Percentiles rank a stretch among this genome's conserved stretches.
Conservation (phyloP, 2,888 invertebrate genomes). For the Xestia rhomboidea region DNA sequence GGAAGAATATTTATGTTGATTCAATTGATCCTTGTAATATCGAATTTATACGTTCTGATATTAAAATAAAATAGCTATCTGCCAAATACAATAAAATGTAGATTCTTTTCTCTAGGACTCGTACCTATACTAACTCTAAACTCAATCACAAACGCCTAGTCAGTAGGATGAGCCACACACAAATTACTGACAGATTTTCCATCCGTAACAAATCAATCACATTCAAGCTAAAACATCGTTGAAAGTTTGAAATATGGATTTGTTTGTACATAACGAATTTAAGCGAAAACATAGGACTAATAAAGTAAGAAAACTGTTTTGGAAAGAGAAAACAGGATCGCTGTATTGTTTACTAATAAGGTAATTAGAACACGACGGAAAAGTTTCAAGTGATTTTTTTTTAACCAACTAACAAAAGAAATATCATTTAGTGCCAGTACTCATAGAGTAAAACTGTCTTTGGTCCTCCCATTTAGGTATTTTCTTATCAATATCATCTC, state of each 20-base stretch:
- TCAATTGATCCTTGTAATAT: slow-evolving; percentile 44
- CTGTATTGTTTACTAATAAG: neutral
- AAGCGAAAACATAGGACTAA: neutral
- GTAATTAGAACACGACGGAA: neutral
- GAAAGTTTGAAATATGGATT: slow-evolving; percentile 54
- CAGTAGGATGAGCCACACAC: slow-evolving; percentile 8
- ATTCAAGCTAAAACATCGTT: slow-evolving; percentile 46
- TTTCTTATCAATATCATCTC: too few species aligned
- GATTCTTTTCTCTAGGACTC: neutral
- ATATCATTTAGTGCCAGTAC: neutral
- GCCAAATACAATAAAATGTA: slow-evolving; percentile 13
- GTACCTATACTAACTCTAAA: neutral
- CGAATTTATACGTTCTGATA: slow-evolving; percentile 23
- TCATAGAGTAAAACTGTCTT: neutral
- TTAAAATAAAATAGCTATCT: slow-evolving; percentile 23
- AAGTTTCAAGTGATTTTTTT: neutral
- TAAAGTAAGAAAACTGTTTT: neutral
- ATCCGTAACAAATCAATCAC: slow-evolving; percentile 48
- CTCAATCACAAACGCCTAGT: neutral
- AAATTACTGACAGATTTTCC: slow-evolving; percentile 32
- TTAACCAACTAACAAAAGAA: too few species aligned
- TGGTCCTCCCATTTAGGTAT: neutral
- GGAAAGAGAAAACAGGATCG: neutral
- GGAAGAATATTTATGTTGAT: slow-evolving; percentile 44
- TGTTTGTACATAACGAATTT: slow-evolving; percentile 47